Evolutionary conservation across 2,888 invertebrate species (phyloP), one percentile per base, ranked within the genome.

Genomic region (Orchesella flavescens): DNA sequence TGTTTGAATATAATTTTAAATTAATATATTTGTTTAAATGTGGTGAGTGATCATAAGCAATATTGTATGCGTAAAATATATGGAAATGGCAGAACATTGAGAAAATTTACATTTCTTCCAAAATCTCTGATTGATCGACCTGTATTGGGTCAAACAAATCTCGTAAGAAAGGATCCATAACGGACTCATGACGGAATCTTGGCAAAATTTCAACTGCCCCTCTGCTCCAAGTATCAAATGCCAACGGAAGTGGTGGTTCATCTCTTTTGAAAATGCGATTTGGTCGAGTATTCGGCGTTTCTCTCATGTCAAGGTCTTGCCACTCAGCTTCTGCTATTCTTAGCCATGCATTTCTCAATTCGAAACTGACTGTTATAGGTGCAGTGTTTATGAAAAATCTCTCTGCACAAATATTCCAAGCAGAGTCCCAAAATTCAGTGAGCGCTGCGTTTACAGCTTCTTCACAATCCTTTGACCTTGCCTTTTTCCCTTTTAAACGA

Each of bases 341-440:
- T 13, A 86, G 72, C 86, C 86, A 86, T 0, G 78, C 78, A 53
- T 86, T 78, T 59, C 86, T 46, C 49, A 86, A 49, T 7, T 85
- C 81, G n/a, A 78, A 46, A 12, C 72, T 53, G 12, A 81, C 74
- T 0, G 72, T 65, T 5, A 59, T 13, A 10, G 86, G 68, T 1
- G 85, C 85, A 49, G 83, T 57, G 1, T 53, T 24, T 21, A 81
- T 57, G 21, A 78, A 78, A 65, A 86, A 85, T 49, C 86, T 59
- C 34, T 86, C 83, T 1, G 76, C 59, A 19, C 84, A 86, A 43
- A 81, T 74, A 15, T n/a, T 46, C 76, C 83, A 80, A 0, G 84
- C 86, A n/a, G 55, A n/a, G 1, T 63, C 68, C 68, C 81, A 84
- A 71, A 82, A 75, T 1, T 84, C 77, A 9, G 77, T 46, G 15